These are phyloP conservation scores for Brachionus sp. DNA, from an alignment of 1,140 invertebrate genomes.

Conservation along the genomic window DNA sequence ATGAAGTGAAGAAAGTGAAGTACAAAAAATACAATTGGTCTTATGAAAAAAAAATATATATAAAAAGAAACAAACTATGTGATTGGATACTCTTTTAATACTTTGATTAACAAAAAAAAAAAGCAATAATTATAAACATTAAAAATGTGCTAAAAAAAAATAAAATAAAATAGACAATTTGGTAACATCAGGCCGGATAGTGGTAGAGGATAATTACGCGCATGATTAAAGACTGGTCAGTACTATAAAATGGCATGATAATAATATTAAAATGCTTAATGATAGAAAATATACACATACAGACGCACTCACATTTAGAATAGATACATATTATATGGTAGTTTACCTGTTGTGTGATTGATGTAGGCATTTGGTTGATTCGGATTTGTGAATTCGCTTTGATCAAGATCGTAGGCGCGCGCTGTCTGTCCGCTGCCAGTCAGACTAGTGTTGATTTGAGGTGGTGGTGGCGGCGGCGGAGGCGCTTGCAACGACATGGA, in stretches of 20 bases:
- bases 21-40: conserved; percentile 21
- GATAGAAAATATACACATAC: too few species aligned
- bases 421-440: neutral
- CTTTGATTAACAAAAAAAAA: neutral
- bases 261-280: too few species aligned
- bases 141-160: too few species aligned
- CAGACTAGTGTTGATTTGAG: neutral
- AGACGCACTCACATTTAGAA: neutral
- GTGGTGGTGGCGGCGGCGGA: neutral
- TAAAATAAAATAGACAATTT: neutral
- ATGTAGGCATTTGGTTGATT: neutral
- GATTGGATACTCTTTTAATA: conserved; percentile 17
- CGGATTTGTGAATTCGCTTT: neutral
- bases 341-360: conserved; percentile 28
- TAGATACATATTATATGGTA: conserved; percentile 36
- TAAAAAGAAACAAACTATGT: neutral
- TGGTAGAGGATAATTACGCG: neutral
- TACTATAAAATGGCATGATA: neutral
- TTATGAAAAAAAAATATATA: neutral
- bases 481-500: neutral
- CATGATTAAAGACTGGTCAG: neutral
- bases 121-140: too few species aligned
- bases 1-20: neutral
- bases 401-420: neutral
- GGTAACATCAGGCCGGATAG: neutral